These are phyloP conservation scores for Megaptera novaeangliae DNA, from an alignment of 2,113 vertebrate species.

Conservation along the genomic window DNA sequence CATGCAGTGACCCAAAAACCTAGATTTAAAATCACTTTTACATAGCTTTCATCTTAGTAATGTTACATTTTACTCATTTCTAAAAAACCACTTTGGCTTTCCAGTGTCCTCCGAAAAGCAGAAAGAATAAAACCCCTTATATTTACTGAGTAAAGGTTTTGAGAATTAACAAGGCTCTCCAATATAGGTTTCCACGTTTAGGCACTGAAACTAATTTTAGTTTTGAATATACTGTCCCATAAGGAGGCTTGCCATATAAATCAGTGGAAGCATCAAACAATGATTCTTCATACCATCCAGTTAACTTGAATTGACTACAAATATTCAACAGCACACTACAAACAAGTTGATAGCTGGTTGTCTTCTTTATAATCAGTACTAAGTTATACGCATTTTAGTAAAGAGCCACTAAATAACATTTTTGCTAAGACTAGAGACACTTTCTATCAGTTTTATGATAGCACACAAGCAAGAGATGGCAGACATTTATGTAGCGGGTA, in stretches of 20 bases:
- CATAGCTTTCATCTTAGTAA: not conserved
- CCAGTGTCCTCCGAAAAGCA: not conserved
- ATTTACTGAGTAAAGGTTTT: slow-evolving; percentile 1
- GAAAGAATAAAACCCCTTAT: not conserved
- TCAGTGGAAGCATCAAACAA: not conserved
- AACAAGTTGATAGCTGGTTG: not conserved
- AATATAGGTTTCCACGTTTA: not conserved
- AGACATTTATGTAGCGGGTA: not conserved
- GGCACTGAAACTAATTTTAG: not conserved
- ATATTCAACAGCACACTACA: not conserved
- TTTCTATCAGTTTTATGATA: not conserved
- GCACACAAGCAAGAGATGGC: not conserved
- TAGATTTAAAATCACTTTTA: not conserved
- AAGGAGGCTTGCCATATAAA: not conserved
- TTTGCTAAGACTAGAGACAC: not conserved
- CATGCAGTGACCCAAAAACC: not conserved
- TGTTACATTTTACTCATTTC: not conserved
- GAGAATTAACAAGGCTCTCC: not conserved
- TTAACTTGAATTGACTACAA: not conserved
- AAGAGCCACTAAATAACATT: not conserved
- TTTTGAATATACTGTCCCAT: not conserved
- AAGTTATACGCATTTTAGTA: not conserved
- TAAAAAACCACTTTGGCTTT: not conserved
- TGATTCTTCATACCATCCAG: not conserved
- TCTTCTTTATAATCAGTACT: not conserved